A percentile compares a stretch with the other conserved stretches of the same genome.
Conservation (phyloP, 1,140 invertebrate species). For the Zaprionus taronus region DNA sequence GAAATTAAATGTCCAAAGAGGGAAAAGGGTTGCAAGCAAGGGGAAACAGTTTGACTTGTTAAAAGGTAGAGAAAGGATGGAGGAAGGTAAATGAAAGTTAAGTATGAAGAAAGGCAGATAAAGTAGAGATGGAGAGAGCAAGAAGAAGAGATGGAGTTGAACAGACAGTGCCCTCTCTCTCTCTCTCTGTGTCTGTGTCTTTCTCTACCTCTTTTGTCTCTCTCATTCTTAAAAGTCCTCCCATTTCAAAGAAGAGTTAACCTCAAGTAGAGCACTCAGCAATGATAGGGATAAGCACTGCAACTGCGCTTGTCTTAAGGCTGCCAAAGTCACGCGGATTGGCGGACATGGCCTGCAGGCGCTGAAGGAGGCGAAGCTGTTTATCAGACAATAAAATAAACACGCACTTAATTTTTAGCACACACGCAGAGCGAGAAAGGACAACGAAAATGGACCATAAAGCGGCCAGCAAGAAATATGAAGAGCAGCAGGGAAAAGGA, state of each 20-base stretch:
- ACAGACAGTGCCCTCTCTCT: neutral
- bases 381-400: slow-evolving; percentile 83
- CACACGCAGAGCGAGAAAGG: slow-evolving; percentile 7
- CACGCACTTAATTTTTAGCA: slow-evolving; percentile 60
- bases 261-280: neutral
- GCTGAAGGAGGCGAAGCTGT: slow-evolving; percentile 65
- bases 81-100: neutral
- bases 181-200: too few relatives aligned
- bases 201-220: too few relatives aligned
- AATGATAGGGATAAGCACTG: neutral
- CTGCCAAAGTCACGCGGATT: slow-evolving; percentile 19
- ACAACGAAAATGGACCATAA: slow-evolving; percentile 55
- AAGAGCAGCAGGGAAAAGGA: slow-evolving; percentile 23
- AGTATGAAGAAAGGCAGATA: neutral
- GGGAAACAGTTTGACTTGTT: neutral
- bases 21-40: neutral
- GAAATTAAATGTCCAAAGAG: slow-evolving; percentile 1
- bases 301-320: neutral
- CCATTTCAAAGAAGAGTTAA: neutral
- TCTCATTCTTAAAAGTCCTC: neutral
- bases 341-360: slow-evolving; percentile 40
- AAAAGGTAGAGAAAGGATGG: neutral
- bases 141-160: neutral
- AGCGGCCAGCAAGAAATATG: slow-evolving; percentile 46
- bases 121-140: neutral